These are phyloP conservation scores for Brachyhypopomus gauderio DNA, from an alignment of 2,113 vertebrate species.

Conservation along the genomic window DNA sequence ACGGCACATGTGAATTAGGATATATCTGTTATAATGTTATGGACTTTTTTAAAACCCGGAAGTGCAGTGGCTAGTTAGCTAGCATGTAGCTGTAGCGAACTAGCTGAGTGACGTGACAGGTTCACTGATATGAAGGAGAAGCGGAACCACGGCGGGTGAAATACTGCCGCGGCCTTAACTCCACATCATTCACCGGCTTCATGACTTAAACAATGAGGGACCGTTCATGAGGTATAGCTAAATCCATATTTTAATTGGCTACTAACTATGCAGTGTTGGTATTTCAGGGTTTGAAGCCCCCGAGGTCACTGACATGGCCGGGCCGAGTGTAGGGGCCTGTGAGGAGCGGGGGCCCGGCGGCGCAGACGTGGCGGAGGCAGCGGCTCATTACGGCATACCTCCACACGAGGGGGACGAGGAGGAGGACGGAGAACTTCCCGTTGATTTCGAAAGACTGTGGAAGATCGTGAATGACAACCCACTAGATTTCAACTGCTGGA, in stretches of 20 bases:
- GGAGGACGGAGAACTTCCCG: slow-evolving; percentile 68
- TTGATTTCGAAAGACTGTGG: slow-evolving; percentile 79
- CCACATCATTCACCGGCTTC: no score
- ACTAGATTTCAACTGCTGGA: slow-evolving; percentile 81
- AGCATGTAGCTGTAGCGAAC: no score
- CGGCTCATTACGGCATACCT: slow-evolving; percentile 51
- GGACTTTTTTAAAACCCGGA: no score
- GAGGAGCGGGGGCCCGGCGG: slow-evolving; percentile 35
- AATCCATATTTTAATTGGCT: no score
- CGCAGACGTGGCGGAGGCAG: slow-evolving; percentile 33
- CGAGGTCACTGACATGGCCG: slow-evolving; percentile 17
- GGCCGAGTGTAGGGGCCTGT: slow-evolving; percentile 11
- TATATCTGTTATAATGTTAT: neutral
- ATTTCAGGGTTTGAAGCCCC: slow-evolving; percentile 60
- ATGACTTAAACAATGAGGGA: no score
- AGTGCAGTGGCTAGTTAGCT: no score
- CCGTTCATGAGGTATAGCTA: no score
- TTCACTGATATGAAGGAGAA: no score
- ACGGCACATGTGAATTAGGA: no score
- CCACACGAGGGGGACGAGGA: slow-evolving; percentile 57
- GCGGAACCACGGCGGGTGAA: no score
- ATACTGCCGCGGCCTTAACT: no score
- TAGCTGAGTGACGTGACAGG: no score
- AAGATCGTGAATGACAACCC: slow-evolving; percentile 72
- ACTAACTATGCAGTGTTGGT: neutral